Evolutionary conservation across 2,888 invertebrate species (phyloP).

Genomic region (Chrysopilus asiliformis): DNA sequence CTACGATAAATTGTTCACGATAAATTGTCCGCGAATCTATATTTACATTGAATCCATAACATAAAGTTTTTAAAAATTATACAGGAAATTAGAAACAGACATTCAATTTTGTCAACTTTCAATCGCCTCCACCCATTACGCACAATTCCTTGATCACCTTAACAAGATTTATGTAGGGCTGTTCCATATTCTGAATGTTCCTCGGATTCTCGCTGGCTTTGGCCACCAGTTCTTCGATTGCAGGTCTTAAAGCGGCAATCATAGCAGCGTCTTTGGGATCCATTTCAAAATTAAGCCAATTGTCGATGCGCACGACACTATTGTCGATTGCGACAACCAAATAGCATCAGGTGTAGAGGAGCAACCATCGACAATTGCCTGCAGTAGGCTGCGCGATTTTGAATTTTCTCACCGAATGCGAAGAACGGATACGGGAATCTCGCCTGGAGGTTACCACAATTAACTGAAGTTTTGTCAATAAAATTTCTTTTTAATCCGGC

Average conservation of each 20-base stretch:
- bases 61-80: too few species aligned
- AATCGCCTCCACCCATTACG: conserved; percentile 61
- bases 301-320: conserved; percentile 61
- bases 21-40: too few species aligned
- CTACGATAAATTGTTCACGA: too few species aligned
- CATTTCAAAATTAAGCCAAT: conserved; percentile 89
- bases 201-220: conserved; percentile 70
- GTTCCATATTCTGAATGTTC: conserved; percentile 43
- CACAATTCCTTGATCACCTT: conserved; percentile 61
- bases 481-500: conserved; percentile 90
- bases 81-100: too few species aligned
- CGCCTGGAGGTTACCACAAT: conserved; percentile 72
- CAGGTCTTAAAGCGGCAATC: conserved; percentile 76
- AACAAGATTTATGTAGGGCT: conserved; percentile 41
- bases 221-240: conserved; percentile 73
- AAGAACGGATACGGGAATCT: conserved; percentile 89
- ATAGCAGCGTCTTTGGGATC: conserved; percentile 62
- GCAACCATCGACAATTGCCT: conserved; percentile 95
- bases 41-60: too few species aligned
- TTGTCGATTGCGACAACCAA: conserved; percentile 66
- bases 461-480: conserved; percentile 94
- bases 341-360: conserved; percentile 81
- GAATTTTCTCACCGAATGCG: conserved; percentile 96
- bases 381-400: conserved; percentile 88
- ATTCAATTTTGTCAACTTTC: conserved; percentile 50